Evolutionary conservation across 2,797 vertebrate genomes (phyloP), one percentile per base, ranked within the genome.

Genomic region (Crenuchus spilurus): DNA sequence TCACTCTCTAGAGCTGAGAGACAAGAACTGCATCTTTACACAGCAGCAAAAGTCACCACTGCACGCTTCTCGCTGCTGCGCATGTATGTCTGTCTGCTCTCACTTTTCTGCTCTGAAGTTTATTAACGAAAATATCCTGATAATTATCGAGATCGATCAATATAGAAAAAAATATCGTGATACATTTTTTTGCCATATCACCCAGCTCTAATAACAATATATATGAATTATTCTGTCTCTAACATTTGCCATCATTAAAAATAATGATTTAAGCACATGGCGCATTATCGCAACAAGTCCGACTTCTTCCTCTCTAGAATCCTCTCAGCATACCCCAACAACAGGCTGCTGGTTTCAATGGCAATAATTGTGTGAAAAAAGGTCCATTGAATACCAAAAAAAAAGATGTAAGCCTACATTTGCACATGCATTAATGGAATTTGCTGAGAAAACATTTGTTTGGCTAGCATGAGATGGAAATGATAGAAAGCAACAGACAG

Each of bases 381-480:
- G 65, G 77, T 87, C 85, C 85, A 87, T 82, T 87, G 74, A 84
- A 81, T 84, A 82, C 78, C 74, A 80, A 80, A 77, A 76, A 82
- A 79, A 69, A 57, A 52, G 51, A 78, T 70, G 60, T 76, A 63
- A 54, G 60, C 61, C 44, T 76, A 84, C 44, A 54, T 71, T 80
- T 72, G 65, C 49, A 76, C 91, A 92, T 94, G 91, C 89, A 89
- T 74, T 82, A 80, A 73, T 74, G 76, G 84, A 86, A 28, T 82
- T 78, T 81, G 64, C 72, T 66, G 44, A 64, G 54, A 61, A 61
- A 75, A 76, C 1, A 33, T 46, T 77, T 55, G 72, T 60, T 55
- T 79, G 73, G 82, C 80, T 63, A 81, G 76, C 68, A 70, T 81
- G 80, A 77, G 63, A 87, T 85, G 87, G 79, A 83, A 75, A 86